Evolutionary conservation across 2,888 invertebrate genomes (phyloP).

Genomic region (Diploptera punctata): DNA sequence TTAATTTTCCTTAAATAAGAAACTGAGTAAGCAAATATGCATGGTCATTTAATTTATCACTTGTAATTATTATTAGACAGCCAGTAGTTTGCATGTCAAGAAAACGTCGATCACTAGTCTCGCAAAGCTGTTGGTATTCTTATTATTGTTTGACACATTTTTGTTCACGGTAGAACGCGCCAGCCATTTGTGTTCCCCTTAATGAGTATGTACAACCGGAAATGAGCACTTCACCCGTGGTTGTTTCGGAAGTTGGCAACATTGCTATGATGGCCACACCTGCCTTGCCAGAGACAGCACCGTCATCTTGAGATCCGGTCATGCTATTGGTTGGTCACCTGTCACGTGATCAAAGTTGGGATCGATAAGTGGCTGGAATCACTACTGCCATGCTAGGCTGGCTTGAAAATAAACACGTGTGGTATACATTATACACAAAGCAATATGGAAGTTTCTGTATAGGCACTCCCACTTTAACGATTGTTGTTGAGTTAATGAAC

Average conservation of each 20-base stretch:
- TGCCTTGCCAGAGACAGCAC: constrained; percentile 15
- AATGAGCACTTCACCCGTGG: constrained; percentile 16
- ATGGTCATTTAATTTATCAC: too few relatives aligned
- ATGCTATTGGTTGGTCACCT: constrained; percentile 28
- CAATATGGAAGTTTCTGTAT: constrained; percentile 9
- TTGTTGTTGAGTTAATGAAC: constrained; percentile 23
- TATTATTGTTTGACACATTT: not conserved
- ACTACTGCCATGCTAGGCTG: constrained; percentile 16
- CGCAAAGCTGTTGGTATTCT: not conserved
- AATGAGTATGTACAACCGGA: constrained; percentile 5
- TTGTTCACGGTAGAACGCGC: not conserved
- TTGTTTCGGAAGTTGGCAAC: constrained; percentile 24
- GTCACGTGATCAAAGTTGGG: constrained; percentile 27
- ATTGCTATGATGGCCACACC: constrained; percentile 28
- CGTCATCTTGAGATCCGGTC: constrained; percentile 28
- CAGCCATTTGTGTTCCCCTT: constrained; percentile 11
- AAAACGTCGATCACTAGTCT: too few relatives aligned
- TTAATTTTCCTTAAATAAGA: too few relatives aligned
- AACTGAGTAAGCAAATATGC: too few relatives aligned
- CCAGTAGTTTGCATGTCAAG: too few relatives aligned
- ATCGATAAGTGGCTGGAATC: constrained; percentile 34
- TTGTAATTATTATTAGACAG: too few relatives aligned
- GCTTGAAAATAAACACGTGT: constrained; percentile 18
- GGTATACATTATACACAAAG: not conserved
- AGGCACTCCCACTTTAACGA: not conserved